Percentiles rank a stretch among this genome's conserved stretches.
phyloP scores from a whole-genome alignment of 1,140 invertebrate genomes.

The Heliconius hewitsoni region DNA sequence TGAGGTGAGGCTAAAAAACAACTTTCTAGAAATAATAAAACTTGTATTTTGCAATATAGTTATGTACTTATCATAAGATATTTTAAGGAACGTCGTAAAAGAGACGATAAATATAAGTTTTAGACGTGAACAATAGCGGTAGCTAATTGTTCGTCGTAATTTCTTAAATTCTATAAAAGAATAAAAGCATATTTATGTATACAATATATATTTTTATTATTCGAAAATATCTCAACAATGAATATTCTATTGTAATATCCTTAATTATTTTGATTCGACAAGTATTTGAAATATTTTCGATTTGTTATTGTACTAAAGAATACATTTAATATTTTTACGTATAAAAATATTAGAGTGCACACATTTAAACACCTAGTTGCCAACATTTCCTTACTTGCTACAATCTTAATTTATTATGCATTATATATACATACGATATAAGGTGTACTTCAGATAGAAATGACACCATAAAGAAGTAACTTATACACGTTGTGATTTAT shows the following conservation, averaged over 20 bases:
- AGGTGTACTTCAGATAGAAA: conserved; percentile 9
- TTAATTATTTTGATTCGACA: background rate
- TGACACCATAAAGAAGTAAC: background rate
- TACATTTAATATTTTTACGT: conserved; percentile 16
- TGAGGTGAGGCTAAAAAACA: conserved; percentile 34
- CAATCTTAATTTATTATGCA: conserved; percentile 29
- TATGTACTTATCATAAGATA: conserved; percentile 23
- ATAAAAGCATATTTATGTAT: conserved; percentile 8
- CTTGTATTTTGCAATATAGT: conserved; percentile 27
- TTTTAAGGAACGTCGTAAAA: conserved; percentile 27
- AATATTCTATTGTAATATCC: background rate
- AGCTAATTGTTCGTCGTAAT: conserved; percentile 21
- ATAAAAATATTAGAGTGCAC: conserved; percentile 32
- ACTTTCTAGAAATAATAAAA: conserved; percentile 45
- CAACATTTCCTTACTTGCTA: conserved; percentile 16
- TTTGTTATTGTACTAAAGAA: conserved; percentile 19
- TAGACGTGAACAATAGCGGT: conserved; percentile 14
- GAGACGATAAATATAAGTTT: conserved; percentile 23
- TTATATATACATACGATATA: conserved; percentile 27
- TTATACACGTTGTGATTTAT: background rate
- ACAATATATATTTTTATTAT: background rate
- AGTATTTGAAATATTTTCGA: conserved; percentile 4
- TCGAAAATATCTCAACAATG: conserved; percentile 4
- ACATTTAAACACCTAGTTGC: conserved; percentile 13
- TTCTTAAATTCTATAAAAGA: background rate